Conservation (phyloP, 2,888 invertebrate genomes). For the Helleia helle region DNA sequence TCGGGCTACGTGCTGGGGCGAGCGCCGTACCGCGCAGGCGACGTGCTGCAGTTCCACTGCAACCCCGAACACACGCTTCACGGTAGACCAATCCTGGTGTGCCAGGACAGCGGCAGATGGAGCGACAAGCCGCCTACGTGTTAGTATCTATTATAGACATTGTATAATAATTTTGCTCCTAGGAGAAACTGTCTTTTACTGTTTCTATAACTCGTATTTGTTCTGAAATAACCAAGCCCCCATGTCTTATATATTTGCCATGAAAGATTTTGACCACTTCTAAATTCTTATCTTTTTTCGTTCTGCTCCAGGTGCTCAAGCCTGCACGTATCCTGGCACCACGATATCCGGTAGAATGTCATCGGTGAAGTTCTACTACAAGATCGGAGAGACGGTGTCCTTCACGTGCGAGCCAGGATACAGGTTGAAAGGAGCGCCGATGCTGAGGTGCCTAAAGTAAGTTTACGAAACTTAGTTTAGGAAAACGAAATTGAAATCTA, state of each 20-base stretch:
- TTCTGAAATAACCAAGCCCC: no score
- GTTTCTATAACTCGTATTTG: no score
- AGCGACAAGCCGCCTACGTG: constrained; percentile 89
- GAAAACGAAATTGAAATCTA: constrained; percentile 3
- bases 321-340: constrained; percentile 90
- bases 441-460: constrained; percentile 80
- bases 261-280: no score
- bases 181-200: no score
- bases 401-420: constrained; percentile 88
- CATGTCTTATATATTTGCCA: no score
- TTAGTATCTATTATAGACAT: no score
- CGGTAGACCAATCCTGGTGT: constrained; percentile 91
- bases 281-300: no score
- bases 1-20: constrained; percentile 86
- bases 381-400: constrained; percentile 87
- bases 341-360: constrained; percentile 90
- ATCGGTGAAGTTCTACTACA: constrained; percentile 90
- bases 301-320: constrained; percentile 80
- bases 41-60: constrained; percentile 90
- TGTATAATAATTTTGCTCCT: no score
- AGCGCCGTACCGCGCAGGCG: constrained; percentile 86
- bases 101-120: constrained; percentile 91
- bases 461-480: constrained; percentile 21
- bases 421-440: constrained; percentile 82
- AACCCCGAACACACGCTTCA: constrained; percentile 92